Conservation (phyloP, 2,113 vertebrate species). For the Rhinolophus ferrumequinum region DNA sequence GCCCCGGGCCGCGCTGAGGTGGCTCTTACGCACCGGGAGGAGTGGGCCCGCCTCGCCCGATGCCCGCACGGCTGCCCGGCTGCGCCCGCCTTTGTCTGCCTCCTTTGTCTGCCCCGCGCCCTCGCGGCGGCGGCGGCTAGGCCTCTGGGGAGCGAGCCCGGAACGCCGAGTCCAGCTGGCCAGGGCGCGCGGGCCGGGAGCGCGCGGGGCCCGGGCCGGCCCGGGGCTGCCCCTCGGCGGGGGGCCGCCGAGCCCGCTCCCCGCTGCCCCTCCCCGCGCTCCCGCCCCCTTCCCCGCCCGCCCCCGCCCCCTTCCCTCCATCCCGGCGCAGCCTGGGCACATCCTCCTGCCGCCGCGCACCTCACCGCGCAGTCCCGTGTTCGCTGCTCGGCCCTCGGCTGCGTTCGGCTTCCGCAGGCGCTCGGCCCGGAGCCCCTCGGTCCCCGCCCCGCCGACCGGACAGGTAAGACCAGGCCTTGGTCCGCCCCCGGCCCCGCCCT, state of each 20-base stretch:
- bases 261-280: not conserved
- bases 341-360: constrained; percentile 11
- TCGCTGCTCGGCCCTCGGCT: not conserved
- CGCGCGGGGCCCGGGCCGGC: not conserved
- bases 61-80: constrained; percentile 36
- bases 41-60: constrained; percentile 59
- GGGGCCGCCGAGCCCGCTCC: not conserved
- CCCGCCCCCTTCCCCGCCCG: constrained; percentile 4
- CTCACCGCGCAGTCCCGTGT: not conserved
- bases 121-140: constrained; percentile 40
- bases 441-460: constrained; percentile 31
- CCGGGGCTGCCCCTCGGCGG: not conserved
- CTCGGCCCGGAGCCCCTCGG: not conserved
- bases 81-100: constrained; percentile 80
- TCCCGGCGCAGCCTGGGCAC: constrained; percentile 20
- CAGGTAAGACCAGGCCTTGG: constrained; percentile 69
- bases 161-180: constrained; percentile 60
- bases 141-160: constrained; percentile 61
- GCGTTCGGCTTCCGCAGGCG: constrained; percentile 41
- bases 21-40: constrained; percentile 69
- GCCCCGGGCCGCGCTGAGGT: constrained; percentile 16
- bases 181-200: constrained; percentile 50
- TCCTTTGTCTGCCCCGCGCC: constrained; percentile 81
- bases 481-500: constrained; percentile 69
- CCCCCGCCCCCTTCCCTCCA: constrained; percentile 31